Evolutionary conservation across 2,888 invertebrate species (phyloP).

Genomic region (Caenorhabditis sp.): DNA sequence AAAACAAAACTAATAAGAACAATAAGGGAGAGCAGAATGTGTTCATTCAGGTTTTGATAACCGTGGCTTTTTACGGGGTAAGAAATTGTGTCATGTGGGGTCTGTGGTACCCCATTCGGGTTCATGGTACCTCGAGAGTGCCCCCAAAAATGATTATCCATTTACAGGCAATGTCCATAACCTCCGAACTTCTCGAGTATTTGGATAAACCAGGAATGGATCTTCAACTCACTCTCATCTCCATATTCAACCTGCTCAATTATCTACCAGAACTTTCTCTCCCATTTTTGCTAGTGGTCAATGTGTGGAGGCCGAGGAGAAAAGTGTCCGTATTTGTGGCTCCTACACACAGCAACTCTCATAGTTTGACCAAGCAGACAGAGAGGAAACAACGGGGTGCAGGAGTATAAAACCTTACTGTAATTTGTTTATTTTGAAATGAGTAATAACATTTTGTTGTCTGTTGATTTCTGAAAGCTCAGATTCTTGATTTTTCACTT

Average conservation of each 20-base stretch:
- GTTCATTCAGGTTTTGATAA: conserved; percentile 12
- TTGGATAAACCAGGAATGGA: neutral
- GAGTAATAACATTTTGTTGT: too few species aligned
- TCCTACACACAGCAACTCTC: neutral
- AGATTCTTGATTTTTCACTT: too few species aligned
- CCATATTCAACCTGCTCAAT: conserved; percentile 11
- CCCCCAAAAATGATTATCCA: too few species aligned
- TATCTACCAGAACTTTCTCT: conserved; percentile 17
- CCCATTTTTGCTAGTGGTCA: conserved; percentile 3
- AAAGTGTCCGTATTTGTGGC: neutral
- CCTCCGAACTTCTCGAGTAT: neutral
- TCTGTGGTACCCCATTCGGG: too few species aligned
- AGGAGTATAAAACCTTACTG: too few species aligned
- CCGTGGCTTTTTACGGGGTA: conserved; percentile 16
- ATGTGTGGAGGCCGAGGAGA: neutral
- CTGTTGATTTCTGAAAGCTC: too few species aligned
- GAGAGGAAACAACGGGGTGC: too few species aligned
- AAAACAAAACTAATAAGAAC: neutral
- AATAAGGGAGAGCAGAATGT: conserved; percentile 11
- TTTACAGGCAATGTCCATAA: conserved; percentile 14
- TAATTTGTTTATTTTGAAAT: too few species aligned
- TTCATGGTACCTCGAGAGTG: too few species aligned
- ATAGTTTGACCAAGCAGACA: too few species aligned
- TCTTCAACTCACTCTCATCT: neutral
- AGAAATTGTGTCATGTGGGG: neutral